These are phyloP conservation scores for Pseudonaja textilis DNA, from an alignment of 2,113 vertebrate genomes.

Conservation along the genomic window DNA sequence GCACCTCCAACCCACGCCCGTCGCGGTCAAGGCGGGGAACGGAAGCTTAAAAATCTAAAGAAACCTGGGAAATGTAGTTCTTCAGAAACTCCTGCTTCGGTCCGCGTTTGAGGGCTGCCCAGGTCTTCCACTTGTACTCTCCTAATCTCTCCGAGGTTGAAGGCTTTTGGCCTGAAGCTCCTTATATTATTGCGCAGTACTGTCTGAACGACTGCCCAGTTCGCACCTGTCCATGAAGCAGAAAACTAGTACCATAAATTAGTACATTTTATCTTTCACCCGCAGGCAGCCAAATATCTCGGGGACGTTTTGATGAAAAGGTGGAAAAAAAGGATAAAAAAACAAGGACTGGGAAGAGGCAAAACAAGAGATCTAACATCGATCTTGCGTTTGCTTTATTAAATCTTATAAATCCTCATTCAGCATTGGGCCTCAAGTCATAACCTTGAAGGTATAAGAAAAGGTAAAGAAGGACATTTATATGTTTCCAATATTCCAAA, in stretches of 20 bases:
- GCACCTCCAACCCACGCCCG: neutral
- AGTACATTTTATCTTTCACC: neutral
- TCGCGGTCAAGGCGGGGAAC: neutral
- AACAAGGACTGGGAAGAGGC: neutral
- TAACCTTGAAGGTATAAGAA: neutral
- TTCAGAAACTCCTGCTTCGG: neutral
- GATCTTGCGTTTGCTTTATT: neutral
- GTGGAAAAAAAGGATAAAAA: neutral
- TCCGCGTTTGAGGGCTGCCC: neutral
- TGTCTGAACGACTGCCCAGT: neutral
- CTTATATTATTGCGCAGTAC: neutral
- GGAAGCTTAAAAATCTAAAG: neutral
- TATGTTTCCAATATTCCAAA: neutral
- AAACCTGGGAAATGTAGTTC: conserved; percentile 2
- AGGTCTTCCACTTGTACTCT: neutral
- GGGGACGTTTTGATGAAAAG: neutral
- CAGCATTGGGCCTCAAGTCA: neutral
- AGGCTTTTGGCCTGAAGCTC: neutral
- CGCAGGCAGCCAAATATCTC: neutral
- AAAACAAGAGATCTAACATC: neutral
- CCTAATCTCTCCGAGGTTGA: neutral
- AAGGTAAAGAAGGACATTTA: neutral
- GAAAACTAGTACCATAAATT: neutral
- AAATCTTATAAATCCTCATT: neutral
- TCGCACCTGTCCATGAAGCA: neutral